Evolutionary conservation across 2,888 invertebrate species (phyloP), one percentile per base, ranked within the genome.

Genomic region (Metellina segmentata): DNA sequence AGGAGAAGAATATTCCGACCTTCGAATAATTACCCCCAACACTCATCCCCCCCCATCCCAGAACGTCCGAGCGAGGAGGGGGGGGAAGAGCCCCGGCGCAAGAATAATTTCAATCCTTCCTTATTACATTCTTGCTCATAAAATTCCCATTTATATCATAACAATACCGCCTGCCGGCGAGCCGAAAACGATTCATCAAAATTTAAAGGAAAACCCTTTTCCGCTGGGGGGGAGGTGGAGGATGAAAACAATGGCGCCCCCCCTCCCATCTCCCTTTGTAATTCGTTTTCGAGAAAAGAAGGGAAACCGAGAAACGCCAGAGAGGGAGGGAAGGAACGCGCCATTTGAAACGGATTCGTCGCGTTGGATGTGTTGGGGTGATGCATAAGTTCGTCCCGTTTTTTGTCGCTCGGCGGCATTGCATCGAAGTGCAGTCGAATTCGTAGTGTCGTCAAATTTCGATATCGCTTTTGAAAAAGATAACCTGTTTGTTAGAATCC

Each of bases 121-220:
- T 88, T 88, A 81, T 81, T 88, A 74, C 74, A 88, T 88, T 82
- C 87, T 86, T 69, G 52, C 88, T 88, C 74, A 88, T 81, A 88
- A 88, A 88, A 81, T 88, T 81, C 81, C 88, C 81, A 88, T 88
- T 88, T 88, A 88, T 88, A 70, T 81, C 81, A 88, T 88, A 88
- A 88, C 70, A 88, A 81, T 88, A 88, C 75, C 19, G 6, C 9
- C 13, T 72, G 72, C 9, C n/a, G 48, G 7, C 20, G 20, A 34
- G 49, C 9, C 11, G 61, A 34, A 49, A 70, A 69, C 71, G 71
- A 82, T 70, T 70, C 81, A 82, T 71, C 81, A 82, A 69, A 71
- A 82, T 82, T 82, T 82, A 48, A 69, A 70, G 69, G 61, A 49
- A 82, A 70, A 82, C 51, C 71, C 19, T 34, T 61, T 13, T 16